These are phyloP conservation scores for Laspeyria flexula DNA, from an alignment of 2,888 invertebrate species.

Conservation along the genomic window DNA sequence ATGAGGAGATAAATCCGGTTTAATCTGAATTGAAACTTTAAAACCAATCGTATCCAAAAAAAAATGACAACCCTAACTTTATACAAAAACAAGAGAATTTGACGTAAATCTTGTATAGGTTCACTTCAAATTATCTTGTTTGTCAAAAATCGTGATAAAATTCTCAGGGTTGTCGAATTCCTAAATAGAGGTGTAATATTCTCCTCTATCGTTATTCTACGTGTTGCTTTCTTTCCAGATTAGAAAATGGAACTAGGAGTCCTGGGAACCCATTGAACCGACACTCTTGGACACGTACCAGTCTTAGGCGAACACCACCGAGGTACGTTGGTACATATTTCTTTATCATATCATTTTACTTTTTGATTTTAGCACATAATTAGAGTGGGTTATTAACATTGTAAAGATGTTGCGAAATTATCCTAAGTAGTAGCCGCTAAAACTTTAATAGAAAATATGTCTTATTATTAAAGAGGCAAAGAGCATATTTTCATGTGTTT, in stretches of 20 bases:
- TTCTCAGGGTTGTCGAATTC: neutral
- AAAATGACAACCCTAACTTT: too few species aligned
- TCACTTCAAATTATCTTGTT: too few species aligned
- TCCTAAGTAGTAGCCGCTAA: too few species aligned
- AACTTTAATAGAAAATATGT: too few species aligned
- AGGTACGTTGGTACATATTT: conserved; percentile 84
- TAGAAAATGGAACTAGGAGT: conserved; percentile 87
- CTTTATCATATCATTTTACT: neutral
- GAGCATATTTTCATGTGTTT: too few species aligned
- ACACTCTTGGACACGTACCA: conserved; percentile 94
- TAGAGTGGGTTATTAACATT: neutral
- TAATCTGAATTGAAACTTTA: too few species aligned
- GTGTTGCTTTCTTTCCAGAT: conserved; percentile 50
- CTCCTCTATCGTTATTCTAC: neutral
- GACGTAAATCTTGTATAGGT: too few species aligned
- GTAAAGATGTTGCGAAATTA: neutral
- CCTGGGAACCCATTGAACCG: conserved; percentile 89
- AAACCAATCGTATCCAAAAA: too few species aligned
- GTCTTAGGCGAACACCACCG: conserved; percentile 92
- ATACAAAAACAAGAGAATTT: too few species aligned
- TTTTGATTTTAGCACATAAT: neutral
- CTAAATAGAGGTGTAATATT: neutral
- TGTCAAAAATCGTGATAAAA: too few species aligned
- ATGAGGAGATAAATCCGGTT: too few species aligned
- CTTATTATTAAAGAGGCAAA: too few species aligned